Conservation (phyloP, 2,888 invertebrate species). For the Thysanoteuthis rhombus region DNA sequence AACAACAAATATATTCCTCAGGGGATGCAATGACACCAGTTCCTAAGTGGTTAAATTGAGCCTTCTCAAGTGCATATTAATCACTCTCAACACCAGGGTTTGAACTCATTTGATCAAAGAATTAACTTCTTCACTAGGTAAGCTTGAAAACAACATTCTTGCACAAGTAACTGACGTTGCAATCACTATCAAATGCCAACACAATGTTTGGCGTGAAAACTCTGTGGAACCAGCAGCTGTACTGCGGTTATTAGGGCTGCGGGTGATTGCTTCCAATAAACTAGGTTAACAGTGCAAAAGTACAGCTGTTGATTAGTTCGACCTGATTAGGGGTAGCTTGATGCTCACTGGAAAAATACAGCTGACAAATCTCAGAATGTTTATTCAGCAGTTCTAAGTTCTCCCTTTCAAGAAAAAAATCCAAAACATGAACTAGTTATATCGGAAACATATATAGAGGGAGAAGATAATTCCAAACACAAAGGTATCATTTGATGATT, state of each 20-base stretch:
- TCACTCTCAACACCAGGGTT: neutral
- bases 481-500: too few species aligned
- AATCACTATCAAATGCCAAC: neutral
- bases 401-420: neutral
- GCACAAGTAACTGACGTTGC: neutral
- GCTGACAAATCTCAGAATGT: neutral
- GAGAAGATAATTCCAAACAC: too few species aligned
- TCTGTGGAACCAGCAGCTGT: neutral
- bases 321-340: neutral
- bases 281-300: neutral
- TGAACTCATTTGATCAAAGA: neutral
- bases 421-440: neutral
- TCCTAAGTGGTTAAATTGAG: neutral
- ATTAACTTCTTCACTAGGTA: neutral
- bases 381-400: neutral
- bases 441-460: neutral
- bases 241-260: neutral
- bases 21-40: neutral
- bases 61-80: neutral
- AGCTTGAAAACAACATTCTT: neutral
- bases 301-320: conserved; percentile 12
- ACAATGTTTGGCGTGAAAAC: conserved; percentile 12
- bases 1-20: neutral
- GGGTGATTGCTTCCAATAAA: neutral
- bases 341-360: neutral